Percentiles rank a stretch among this genome's conserved stretches.
Evolutionary conservation across 2,113 vertebrate species (phyloP).

Genomic region (Eudyptes chrysolophus): DNA sequence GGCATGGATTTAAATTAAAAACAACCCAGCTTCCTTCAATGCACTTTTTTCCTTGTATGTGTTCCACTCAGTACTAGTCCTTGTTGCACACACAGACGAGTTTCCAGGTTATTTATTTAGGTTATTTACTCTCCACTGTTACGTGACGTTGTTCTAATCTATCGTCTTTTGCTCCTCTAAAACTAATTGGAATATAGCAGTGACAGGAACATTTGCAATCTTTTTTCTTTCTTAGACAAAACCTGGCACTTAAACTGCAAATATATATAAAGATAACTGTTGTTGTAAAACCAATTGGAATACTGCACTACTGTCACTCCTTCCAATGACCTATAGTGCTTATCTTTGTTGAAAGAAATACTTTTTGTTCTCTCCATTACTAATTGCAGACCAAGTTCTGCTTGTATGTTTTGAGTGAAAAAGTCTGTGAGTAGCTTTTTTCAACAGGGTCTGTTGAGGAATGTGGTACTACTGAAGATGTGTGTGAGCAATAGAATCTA

Average conservation of each 20-base stretch:
- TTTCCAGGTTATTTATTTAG: not conserved
- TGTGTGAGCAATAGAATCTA: not conserved
- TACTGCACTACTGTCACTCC: not conserved
- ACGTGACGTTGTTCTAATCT: not conserved
- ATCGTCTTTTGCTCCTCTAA: not conserved
- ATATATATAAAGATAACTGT: not conserved
- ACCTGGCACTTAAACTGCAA: not conserved
- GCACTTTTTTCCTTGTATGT: not conserved
- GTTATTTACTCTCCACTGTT: not conserved
- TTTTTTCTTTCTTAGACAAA: not conserved
- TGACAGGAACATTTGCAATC: not conserved
- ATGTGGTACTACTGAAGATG: not conserved
- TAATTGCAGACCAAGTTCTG: not conserved
- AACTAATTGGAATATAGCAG: not conserved
- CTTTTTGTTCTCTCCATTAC: not conserved
- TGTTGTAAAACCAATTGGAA: not conserved
- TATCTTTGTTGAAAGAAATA: not conserved
- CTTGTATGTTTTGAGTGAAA: not conserved
- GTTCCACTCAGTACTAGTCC: not conserved
- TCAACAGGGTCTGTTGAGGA: not conserved
- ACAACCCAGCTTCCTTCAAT: not conserved
- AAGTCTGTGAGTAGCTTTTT: not conserved
- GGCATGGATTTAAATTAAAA: constrained; percentile 8
- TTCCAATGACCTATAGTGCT: not conserved
- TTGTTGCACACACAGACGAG: not conserved